phyloP scores from a whole-genome alignment of 2,888 invertebrate species.

The Caradrina kadenii region DNA sequence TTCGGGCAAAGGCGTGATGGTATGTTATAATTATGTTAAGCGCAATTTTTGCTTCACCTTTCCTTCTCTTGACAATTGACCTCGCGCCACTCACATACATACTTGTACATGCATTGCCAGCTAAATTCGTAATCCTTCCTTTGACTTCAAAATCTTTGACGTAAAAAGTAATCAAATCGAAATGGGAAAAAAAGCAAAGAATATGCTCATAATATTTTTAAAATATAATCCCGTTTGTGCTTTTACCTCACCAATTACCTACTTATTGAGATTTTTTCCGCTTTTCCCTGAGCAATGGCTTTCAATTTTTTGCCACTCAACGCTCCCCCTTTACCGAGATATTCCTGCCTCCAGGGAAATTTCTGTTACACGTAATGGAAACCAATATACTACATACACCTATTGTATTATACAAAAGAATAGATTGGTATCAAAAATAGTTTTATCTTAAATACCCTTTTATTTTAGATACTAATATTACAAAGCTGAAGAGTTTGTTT shows the following conservation, averaged over 20 bases:
- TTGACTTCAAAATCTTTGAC: too few relatives aligned
- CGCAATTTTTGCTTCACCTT: too few relatives aligned
- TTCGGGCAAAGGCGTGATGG: too few relatives aligned
- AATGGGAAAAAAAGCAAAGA: neutral
- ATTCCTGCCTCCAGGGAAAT: conserved; percentile 58
- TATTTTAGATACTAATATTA: too few relatives aligned
- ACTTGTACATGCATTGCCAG: too few relatives aligned
- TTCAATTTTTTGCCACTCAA: conserved; percentile 45
- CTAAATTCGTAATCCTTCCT: too few relatives aligned
- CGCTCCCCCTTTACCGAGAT: conserved; percentile 25
- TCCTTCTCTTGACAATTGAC: too few relatives aligned
- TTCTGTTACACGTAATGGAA: conserved; percentile 38
- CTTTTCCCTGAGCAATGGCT: conserved; percentile 14
- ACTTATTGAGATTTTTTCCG: conserved; percentile 34
- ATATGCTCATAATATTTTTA: neutral
- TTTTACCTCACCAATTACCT: conserved; percentile 10
- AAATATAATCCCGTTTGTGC: neutral
- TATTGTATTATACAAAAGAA: conserved; percentile 18
- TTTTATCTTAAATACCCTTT: conserved; percentile 3
- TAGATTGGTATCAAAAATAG: conserved; percentile 22
- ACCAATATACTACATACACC: conserved; percentile 32
- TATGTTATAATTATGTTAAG: too few relatives aligned
- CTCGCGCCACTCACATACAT: too few relatives aligned
- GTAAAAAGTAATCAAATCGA: neutral
- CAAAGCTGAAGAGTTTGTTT: too few relatives aligned